Conservation (phyloP, 2,113 vertebrate species). For the Haemorhous mexicanus region DNA sequence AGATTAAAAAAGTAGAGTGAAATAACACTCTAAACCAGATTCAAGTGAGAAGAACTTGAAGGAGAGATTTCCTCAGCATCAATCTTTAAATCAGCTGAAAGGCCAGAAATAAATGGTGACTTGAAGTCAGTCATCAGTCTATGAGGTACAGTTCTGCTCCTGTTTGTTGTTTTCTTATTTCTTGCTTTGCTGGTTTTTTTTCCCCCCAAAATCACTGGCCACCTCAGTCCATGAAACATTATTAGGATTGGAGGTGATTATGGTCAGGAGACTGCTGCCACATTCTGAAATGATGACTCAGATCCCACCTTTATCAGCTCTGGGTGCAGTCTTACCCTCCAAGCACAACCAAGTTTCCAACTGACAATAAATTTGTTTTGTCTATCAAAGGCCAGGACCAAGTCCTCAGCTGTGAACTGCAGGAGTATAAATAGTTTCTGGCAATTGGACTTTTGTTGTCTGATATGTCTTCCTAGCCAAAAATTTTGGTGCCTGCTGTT, state of each 20-base stretch:
- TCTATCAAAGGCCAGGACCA: slow-evolving; percentile 26
- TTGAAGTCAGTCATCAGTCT: background rate
- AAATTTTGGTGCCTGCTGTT: background rate
- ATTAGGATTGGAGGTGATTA: background rate
- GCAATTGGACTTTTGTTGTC: background rate
- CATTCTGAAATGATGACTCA: background rate
- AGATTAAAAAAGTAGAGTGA: background rate
- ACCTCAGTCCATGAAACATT: background rate
- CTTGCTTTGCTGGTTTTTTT: rapidly evolving
- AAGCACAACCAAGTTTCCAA: background rate
- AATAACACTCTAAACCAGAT: background rate
- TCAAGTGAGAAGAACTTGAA: background rate
- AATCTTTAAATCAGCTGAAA: background rate
- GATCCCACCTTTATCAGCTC: background rate
- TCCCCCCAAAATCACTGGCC: background rate
- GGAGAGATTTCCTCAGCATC: background rate
- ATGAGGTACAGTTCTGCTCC: background rate
- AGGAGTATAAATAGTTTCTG: slow-evolving; percentile 22
- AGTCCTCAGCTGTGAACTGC: slow-evolving; percentile 33
- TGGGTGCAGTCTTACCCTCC: background rate
- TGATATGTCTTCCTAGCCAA: background rate
- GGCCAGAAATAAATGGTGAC: background rate
- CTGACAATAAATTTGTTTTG: background rate
- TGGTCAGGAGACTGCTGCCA: background rate
- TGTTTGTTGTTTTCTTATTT: background rate